These are phyloP conservation scores for Macaca nemestrina DNA, from an alignment of 2,113 vertebrate species.

Conservation along the genomic window DNA sequence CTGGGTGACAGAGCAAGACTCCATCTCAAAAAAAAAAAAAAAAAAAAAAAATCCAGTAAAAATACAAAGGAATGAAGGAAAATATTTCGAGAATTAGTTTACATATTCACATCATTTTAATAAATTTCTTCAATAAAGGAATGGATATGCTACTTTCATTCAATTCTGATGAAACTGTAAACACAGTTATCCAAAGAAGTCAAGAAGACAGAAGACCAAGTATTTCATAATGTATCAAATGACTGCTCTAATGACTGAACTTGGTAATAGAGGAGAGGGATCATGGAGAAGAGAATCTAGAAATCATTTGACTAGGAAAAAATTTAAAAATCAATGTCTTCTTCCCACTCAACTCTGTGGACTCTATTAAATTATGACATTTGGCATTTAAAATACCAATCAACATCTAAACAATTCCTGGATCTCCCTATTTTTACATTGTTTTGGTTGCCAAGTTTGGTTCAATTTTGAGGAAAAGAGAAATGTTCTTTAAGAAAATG, in stretches of 20 bases:
- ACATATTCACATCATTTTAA: not conserved
- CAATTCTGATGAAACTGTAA: not conserved
- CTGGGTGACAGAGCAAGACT: too few relatives aligned
- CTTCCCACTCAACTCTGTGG: not conserved
- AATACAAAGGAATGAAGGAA: conserved; percentile 40
- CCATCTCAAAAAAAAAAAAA: too few relatives aligned
- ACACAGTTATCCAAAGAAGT: not conserved
- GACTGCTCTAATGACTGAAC: not conserved
- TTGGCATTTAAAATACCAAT: conserved; percentile 20
- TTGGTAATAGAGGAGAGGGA: not conserved
- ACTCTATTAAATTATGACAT: not conserved
- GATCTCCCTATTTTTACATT: not conserved
- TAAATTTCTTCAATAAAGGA: not conserved
- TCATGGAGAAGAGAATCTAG: not conserved
- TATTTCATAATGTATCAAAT: not conserved
- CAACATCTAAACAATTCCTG: not conserved
- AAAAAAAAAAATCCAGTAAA: conserved; percentile 14
- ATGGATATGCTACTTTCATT: not conserved
- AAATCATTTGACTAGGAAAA: not conserved
- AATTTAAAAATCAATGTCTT: not conserved
- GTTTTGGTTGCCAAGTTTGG: not conserved
- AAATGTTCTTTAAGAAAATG: conserved; percentile 38
- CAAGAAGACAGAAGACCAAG: not conserved
- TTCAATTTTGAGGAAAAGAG: conserved; percentile 21
- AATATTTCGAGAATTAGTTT: conserved; percentile 44